phyloP scores from a whole-genome alignment of 1,140 invertebrate genomes.

The Cherax destructor region DNA sequence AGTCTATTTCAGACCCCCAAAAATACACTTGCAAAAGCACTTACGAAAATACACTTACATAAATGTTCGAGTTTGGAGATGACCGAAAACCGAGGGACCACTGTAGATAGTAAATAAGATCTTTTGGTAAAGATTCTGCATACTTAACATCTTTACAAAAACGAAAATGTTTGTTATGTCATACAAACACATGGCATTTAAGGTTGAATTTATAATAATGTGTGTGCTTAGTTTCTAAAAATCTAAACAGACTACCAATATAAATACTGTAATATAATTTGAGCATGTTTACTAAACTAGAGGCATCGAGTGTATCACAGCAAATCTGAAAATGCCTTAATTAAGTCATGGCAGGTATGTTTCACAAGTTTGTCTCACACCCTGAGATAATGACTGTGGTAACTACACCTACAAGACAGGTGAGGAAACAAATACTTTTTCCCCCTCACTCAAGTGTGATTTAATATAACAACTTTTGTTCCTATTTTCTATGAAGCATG shows the following conservation, averaged over 20 bases:
- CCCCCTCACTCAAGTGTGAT: neutral
- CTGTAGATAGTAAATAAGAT: neutral
- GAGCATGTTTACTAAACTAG: neutral
- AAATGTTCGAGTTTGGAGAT: no score
- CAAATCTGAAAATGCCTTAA: neutral
- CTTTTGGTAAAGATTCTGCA: neutral
- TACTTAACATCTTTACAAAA: neutral
- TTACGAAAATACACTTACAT: no score
- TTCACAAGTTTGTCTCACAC: neutral
- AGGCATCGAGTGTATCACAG: conserved; percentile 11
- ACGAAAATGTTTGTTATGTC: neutral
- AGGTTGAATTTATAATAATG: neutral
- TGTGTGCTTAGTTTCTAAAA: neutral
- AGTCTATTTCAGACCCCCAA: no score
- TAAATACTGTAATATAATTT: neutral
- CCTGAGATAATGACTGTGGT: neutral
- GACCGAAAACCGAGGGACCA: no score
- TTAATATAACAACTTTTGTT: neutral
- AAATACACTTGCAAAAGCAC: no score
- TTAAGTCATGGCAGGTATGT: neutral
- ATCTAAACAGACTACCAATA: neutral
- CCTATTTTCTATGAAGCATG: neutral
- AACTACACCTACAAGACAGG: neutral
- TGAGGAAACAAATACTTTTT: neutral
- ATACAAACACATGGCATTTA: neutral